Percentiles rank a stretch among this genome's conserved stretches.
These are phyloP conservation scores for Ctenosaura bakeri DNA, from an alignment of 2,797 vertebrate genomes.

Conservation along the genomic window DNA sequence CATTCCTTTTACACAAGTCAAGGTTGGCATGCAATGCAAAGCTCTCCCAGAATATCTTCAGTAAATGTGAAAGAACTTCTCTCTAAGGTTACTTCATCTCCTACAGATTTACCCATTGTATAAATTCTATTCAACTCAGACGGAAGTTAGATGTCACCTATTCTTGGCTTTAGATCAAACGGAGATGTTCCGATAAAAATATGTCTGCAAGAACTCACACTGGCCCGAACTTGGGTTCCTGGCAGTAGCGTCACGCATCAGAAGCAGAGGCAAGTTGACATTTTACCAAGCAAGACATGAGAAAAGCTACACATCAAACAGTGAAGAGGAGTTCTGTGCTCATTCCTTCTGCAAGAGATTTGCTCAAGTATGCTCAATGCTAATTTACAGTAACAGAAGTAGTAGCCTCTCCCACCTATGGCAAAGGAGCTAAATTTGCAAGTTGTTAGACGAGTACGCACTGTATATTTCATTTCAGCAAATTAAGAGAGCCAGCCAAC, in stretches of 20 bases:
- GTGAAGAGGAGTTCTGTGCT: not conserved
- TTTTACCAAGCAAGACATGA: accelerated
- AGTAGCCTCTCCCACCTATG: conserved; percentile 50
- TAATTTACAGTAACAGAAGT: conserved; percentile 37
- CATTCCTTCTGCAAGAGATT: conserved; percentile 42
- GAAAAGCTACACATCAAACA: not conserved
- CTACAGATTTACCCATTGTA: not conserved
- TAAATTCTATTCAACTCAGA: not conserved
- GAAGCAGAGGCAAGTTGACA: not conserved
- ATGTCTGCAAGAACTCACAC: not conserved
- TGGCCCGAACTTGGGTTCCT: conserved; percentile 2
- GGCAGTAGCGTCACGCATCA: not conserved
- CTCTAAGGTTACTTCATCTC: not conserved
- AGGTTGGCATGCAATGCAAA: not conserved
- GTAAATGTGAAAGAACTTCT: not conserved
- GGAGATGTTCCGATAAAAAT: not conserved
- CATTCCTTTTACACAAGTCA: not conserved
- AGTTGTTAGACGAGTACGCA: conserved; percentile 4
- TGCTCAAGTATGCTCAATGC: conserved; percentile 18
- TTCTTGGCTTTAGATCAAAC: not conserved
- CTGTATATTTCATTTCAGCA: accelerated
- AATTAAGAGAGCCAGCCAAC: not conserved
- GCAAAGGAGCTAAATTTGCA: not conserved
- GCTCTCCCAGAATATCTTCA: not conserved
- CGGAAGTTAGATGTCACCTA: not conserved